phyloP scores from a whole-genome alignment of 1,140 invertebrate species.

The Zaprionus davidi region DNA sequence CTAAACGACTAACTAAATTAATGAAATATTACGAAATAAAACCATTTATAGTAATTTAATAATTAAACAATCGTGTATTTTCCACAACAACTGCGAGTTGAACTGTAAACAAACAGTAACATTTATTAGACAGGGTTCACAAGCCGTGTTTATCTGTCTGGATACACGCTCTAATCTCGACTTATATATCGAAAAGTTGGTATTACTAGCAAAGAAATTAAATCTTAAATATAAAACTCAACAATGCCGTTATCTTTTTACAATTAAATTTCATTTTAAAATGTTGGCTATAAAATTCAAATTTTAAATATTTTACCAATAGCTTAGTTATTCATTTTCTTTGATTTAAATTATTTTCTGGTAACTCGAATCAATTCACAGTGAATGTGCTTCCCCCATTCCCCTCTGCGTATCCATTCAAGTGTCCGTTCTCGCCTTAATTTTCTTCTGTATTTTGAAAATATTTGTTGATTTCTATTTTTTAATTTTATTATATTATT shows the following conservation, averaged over 20 bases:
- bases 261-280: background rate
- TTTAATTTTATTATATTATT: slow-evolving; percentile 13
- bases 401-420: too few relatives aligned
- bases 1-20: too few relatives aligned
- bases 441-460: background rate
- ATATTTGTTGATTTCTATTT: slow-evolving; percentile 11
- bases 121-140: too few relatives aligned
- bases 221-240: background rate
- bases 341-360: background rate
- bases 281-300: background rate
- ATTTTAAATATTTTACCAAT: background rate
- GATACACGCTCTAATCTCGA: too few relatives aligned
- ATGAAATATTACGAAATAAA: too few relatives aligned
- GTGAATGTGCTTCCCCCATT: background rate
- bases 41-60: too few relatives aligned
- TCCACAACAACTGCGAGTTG: too few relatives aligned
- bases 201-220: too few relatives aligned
- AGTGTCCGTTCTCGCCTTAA: background rate
- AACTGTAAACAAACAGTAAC: too few relatives aligned
- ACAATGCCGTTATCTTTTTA: background rate
- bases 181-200: too few relatives aligned
- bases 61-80: too few relatives aligned
- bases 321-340: background rate
- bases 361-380: background rate
- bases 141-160: too few relatives aligned